Percentiles rank a stretch among this genome's conserved stretches.
These are phyloP conservation scores for Apoderus coryli DNA, from an alignment of 2,888 invertebrate genomes.

Conservation along the genomic window DNA sequence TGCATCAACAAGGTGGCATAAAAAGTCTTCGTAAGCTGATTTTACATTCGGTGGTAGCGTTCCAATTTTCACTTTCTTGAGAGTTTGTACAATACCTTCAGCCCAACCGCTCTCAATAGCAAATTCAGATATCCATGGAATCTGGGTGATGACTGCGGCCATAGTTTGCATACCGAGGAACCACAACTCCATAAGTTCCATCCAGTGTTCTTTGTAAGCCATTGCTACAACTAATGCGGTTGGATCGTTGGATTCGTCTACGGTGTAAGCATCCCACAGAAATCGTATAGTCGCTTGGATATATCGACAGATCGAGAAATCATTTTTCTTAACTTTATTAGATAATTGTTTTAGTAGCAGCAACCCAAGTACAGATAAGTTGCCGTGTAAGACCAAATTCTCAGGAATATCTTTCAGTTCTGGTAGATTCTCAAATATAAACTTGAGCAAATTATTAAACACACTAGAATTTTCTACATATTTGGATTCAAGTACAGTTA, in stretches of 20 bases:
- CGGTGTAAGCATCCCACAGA: conserved; percentile 83
- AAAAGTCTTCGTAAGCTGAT: conserved; percentile 80
- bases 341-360: conserved; percentile 71
- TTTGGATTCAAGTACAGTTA: conserved; percentile 76
- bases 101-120: conserved; percentile 91
- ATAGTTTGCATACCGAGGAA: conserved; percentile 90
- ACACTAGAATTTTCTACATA: conserved; percentile 62
- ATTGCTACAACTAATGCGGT: conserved; percentile 70
- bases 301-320: conserved; percentile 78
- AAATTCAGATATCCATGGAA: conserved; percentile 84
- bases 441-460: conserved; percentile 69
- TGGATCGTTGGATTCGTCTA: conserved; percentile 77
- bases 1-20: conserved; percentile 71
- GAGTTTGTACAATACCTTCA: conserved; percentile 68
- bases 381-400: conserved; percentile 73
- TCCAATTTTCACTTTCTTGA: conserved; percentile 71
- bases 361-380: conserved; percentile 69
- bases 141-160: conserved; percentile 51
- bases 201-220: conserved; percentile 77
- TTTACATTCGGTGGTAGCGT: conserved; percentile 71
- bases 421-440: conserved; percentile 71
- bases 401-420: conserved; percentile 72
- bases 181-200: conserved; percentile 82
- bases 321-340: conserved; percentile 71
- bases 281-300: conserved; percentile 81